Evolutionary conservation across 53 echinoderm and acorn worm species (phyloP), one percentile per base, ranked within the genome.

Genomic region (Holothuria leucospilota): DNA sequence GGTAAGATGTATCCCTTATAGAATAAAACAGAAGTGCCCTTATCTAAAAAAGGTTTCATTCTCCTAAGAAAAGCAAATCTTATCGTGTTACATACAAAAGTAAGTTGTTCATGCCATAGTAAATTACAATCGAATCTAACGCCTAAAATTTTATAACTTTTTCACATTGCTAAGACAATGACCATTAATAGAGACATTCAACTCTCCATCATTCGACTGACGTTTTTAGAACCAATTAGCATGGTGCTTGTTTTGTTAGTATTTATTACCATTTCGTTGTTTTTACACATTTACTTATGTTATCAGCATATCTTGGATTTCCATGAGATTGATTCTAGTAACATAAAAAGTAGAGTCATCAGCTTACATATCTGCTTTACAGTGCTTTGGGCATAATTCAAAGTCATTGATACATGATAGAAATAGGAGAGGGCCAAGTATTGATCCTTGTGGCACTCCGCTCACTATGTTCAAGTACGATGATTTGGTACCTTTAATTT

Each of bases 401-500:
- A 70, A 70, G 34, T 70, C 39, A 30, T 72, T 72, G 6, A 72
- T 72, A 41, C 42, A 72, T 14, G 8, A 11, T 29, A 9, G 3
- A 34, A 34, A 34, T 30, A 70, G 39, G 28, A 70, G 34, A 13
- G 34, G 70, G 34, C 2, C 39, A 38, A 70, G 39, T 70, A 39
- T 70, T 27, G 70, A 70, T 10, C 69, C 69, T 69, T 69, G 69
- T 25, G 69, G 29, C 7, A 69, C 29, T 69, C 69, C 39, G 25
- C 71, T 71, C 71, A 39, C 71, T 71, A 40, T 71, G 71, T 71
- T 71, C 34, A 34, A 34, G 3, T 34, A 2, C 34, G 34, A 72
- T 72, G 46, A 72, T 40, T 39, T 72, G 42, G 46, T 72, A 72
- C 42, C 18, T 18, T 72, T 72, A 20, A 72, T 72, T 40, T 72